Percentiles rank a stretch among this genome's conserved stretches.
Conservation (phyloP, 2,113 vertebrate genomes). For the Centropus unirufus region DNA sequence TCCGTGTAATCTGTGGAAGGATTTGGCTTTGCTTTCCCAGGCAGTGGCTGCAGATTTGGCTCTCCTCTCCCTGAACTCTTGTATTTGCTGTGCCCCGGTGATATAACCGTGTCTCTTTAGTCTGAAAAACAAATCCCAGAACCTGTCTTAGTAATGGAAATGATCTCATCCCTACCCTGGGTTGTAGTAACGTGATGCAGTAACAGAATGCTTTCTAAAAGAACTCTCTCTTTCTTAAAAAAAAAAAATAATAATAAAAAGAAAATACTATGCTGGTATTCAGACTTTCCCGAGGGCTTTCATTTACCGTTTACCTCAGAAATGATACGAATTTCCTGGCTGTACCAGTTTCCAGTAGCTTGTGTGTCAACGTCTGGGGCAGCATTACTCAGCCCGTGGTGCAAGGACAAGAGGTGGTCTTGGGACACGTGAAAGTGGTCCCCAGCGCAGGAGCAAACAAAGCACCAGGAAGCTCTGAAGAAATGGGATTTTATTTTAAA, state of each 20-base stretch:
- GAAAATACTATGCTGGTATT: not conserved
- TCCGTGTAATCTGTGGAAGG: not conserved
- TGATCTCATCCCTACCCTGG: slow-evolving; percentile 28
- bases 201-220: slow-evolving; percentile 31
- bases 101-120: not conserved
- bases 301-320: slow-evolving; percentile 39
- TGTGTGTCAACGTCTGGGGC: slow-evolving; percentile 26
- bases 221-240: not conserved
- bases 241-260: not conserved
- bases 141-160: slow-evolving; percentile 42
- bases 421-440: not conserved
- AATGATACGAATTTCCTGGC: slow-evolving; percentile 45
- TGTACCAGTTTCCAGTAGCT: slow-evolving; percentile 24
- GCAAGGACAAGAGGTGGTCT: not conserved
- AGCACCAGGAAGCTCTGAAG: not conserved
- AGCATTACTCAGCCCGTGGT: slow-evolving; percentile 37
- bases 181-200: slow-evolving; percentile 33
- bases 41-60: not conserved
- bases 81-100: not conserved
- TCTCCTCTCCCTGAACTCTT: not conserved
- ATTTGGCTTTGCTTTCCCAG: not conserved
- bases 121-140: slow-evolving; percentile 47
- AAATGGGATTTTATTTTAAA: not conserved
- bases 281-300: slow-evolving; percentile 59
- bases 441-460: not conserved